Evolutionary conservation across 2,797 vertebrate species (phyloP).

Genomic region (Periparus ater): DNA sequence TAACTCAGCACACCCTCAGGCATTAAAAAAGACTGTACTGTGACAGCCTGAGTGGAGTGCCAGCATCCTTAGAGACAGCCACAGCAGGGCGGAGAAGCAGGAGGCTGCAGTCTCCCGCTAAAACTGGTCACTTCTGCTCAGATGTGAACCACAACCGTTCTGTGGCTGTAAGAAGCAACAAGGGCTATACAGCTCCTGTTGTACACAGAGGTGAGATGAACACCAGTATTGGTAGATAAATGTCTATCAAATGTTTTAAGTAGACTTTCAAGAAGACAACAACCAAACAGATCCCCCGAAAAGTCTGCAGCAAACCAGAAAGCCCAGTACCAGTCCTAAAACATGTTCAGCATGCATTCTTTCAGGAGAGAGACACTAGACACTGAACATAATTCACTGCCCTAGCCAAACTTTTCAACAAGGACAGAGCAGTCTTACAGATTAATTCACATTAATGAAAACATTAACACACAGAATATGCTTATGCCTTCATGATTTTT

Average conservation of each 20-base stretch:
- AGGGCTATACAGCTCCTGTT: neutral
- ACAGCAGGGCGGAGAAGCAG: neutral
- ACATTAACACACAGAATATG: neutral
- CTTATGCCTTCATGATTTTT: neutral
- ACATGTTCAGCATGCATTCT: neutral
- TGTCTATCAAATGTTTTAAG: neutral
- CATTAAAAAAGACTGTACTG: neutral
- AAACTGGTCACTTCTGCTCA: neutral
- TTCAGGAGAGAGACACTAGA: neutral
- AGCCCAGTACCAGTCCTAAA: neutral
- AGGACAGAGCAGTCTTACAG: neutral
- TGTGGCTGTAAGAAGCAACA: neutral
- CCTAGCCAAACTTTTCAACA: neutral
- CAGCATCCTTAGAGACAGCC: neutral
- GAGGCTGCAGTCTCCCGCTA: neutral
- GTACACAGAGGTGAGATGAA: neutral
- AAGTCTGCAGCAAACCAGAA: neutral
- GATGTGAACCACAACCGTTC: neutral
- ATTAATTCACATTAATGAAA: neutral
- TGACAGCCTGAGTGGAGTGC: fast-evolving
- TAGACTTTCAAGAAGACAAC: neutral
- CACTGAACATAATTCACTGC: neutral
- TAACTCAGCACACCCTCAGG: neutral
- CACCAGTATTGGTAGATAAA: neutral
- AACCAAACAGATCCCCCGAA: neutral